phyloP scores from a whole-genome alignment of 2,113 vertebrate species.

The Atlantisia rogersi region DNA sequence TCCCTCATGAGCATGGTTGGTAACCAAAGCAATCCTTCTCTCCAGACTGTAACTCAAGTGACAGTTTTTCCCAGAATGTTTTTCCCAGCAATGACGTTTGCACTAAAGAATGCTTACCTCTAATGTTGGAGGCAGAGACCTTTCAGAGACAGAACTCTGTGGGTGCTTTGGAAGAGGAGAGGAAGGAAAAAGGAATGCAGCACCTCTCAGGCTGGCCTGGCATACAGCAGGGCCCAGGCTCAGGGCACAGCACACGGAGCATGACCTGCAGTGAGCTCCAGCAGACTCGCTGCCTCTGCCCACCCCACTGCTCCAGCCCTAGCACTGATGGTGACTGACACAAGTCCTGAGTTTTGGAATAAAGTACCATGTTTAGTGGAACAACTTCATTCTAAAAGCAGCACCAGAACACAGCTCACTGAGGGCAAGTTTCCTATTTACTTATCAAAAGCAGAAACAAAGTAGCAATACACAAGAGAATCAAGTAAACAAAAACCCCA shows the following conservation, averaged over 20 bases:
- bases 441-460: not conserved
- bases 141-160: not conserved
- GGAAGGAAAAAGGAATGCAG: not conserved
- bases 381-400: not conserved
- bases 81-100: not conserved
- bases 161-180: not conserved
- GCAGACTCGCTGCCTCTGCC: not conserved
- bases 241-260: no score
- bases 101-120: not conserved
- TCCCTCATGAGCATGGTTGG: not conserved
- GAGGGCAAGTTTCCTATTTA: not conserved
- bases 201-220: not conserved
- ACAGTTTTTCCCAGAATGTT: not conserved
- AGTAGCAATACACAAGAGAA: not conserved
- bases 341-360: not conserved
- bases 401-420: accelerated
- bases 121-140: not conserved
- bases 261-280: accelerated
- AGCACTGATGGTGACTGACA: not conserved
- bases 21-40: not conserved
- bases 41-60: not conserved
- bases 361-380: not conserved
- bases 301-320: not conserved
- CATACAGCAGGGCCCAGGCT: not conserved
- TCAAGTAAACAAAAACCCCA: no score